Conservation (phyloP, 2,888 invertebrate species). For the Axea sp. region DNA sequence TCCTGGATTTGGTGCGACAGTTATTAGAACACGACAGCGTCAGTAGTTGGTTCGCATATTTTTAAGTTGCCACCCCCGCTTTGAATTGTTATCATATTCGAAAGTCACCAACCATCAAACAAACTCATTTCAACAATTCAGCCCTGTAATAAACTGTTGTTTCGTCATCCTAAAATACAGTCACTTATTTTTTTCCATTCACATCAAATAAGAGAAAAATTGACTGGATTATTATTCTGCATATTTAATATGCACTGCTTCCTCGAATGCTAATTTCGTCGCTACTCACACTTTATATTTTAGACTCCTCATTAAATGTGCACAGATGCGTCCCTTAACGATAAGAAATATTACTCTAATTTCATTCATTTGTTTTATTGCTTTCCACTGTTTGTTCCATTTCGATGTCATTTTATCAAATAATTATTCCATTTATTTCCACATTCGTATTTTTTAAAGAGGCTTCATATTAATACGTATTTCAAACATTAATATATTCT, state of each 20-base stretch:
- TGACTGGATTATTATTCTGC: slow-evolving; percentile 44
- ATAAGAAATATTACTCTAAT: slow-evolving; percentile 27
- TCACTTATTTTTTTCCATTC: slow-evolving; percentile 25
- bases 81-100: slow-evolving; percentile 29
- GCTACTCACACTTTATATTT: slow-evolving; percentile 21
- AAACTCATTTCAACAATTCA: slow-evolving; percentile 36
- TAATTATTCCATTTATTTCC: no score
- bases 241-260: slow-evolving; percentile 42
- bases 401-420: slow-evolving; percentile 10
- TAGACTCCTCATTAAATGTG: slow-evolving; percentile 16
- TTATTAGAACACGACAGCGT: slow-evolving; percentile 54
- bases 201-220: slow-evolving; percentile 41
- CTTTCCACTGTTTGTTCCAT: slow-evolving; percentile 12
- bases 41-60: slow-evolving; percentile 21
- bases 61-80: slow-evolving; percentile 11
- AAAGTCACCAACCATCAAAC: slow-evolving; percentile 29
- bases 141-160: slow-evolving; percentile 44
- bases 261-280: slow-evolving; percentile 35
- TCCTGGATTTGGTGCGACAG: slow-evolving; percentile 39
- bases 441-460: no score
- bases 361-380: slow-evolving; percentile 28
- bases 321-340: slow-evolving; percentile 20
- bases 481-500: no score
- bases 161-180: slow-evolving; percentile 19
- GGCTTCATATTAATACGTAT: no score